Evolutionary conservation across 1,140 invertebrate species (phyloP), one percentile per base, ranked within the genome.

Genomic region (Aethina tumida): DNA sequence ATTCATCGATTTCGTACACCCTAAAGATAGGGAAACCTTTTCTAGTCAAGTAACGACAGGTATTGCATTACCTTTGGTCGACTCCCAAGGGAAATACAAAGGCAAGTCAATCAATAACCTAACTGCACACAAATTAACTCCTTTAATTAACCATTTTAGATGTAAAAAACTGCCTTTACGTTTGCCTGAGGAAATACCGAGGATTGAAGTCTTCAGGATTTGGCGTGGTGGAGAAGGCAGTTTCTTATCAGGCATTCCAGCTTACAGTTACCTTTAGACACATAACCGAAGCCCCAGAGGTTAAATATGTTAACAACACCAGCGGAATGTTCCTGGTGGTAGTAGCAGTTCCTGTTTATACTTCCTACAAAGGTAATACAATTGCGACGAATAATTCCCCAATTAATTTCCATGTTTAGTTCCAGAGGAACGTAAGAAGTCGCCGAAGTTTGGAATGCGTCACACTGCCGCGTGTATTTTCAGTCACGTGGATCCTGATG

Each of bases 1-100:
- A 2, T 87, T 93, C 50, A 83, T 88, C 33, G 84, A 91, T 52
- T 90, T 89, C 52, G 68, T 92, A 1, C 83, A 89, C 62, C 74
- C 79, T 0, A 82, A 78, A 59, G 86, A 89, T 55, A 61, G 65
- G 14, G 61, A 62, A 38, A 67, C 62, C 1, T 72, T 73, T 56
- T 62, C 64, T 16, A 65, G 59, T 28, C 65, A 71, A 52, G 66
- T 77, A 21, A 72, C 72, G 2, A 71, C 60, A 1, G 68, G 67
- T 35, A 47, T 71, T 21, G 59, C 62, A 1, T 52, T 69, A 12
- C 70, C 68, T 17, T 56, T 69, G 41, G 52, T 68, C 45, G 66
- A 71, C 52, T 62, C 59, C 0, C 43, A 59, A 8, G 59, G 52
- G 37, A 56, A 56, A 52, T 40, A 39, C 14, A 55, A 58, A 50